A percentile compares a stretch with the other conserved stretches of the same genome.
phyloP scores from a whole-genome alignment of 2,113 vertebrate species.

The Mola mola region DNA sequence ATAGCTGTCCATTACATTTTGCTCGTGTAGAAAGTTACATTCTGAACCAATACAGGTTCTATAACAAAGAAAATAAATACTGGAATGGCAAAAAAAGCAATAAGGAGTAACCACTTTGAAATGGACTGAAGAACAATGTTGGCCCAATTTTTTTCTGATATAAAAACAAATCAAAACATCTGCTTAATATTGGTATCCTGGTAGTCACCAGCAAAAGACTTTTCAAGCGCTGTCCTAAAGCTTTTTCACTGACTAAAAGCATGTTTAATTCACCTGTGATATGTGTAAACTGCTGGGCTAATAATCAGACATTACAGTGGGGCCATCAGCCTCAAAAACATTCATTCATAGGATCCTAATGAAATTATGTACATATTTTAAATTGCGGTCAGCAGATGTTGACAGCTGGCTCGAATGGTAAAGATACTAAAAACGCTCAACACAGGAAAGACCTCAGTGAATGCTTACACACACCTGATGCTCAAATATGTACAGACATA shows the following conservation, averaged over 20 bases:
- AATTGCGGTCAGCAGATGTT: neutral
- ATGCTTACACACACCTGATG: slow-evolving; percentile 22
- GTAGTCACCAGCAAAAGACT: slow-evolving; percentile 83
- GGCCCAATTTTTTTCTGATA: slow-evolving; percentile 60
- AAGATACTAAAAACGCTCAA: slow-evolving; percentile 31
- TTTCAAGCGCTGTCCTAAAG: no score
- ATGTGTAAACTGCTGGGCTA: slow-evolving; percentile 26
- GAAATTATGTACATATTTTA: neutral
- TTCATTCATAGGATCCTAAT: no score
- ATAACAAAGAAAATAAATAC: slow-evolving; percentile 92
- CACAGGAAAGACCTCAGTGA: slow-evolving; percentile 22
- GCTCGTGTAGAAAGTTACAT: slow-evolving; percentile 98
- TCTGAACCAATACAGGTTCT: slow-evolving; percentile 91
- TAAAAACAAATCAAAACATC: slow-evolving; percentile 81
- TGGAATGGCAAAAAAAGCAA: slow-evolving; percentile 89
- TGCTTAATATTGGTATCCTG: slow-evolving; percentile 66
- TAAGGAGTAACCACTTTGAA: slow-evolving; percentile 73
- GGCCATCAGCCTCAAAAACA: no score
- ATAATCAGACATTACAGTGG: slow-evolving; percentile 6
- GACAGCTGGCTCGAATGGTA: neutral
- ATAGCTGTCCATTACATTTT: slow-evolving; percentile 90
- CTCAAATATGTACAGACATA: slow-evolving; percentile 13
- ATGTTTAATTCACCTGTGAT: slow-evolving; percentile 11
- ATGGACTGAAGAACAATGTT: slow-evolving; percentile 42
- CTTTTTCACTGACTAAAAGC: slow-evolving; percentile 17